A percentile compares a stretch with the other conserved stretches of the same genome.
Evolutionary conservation across 2,888 invertebrate genomes (phyloP).

Genomic region (Pelosia muscerda): DNA sequence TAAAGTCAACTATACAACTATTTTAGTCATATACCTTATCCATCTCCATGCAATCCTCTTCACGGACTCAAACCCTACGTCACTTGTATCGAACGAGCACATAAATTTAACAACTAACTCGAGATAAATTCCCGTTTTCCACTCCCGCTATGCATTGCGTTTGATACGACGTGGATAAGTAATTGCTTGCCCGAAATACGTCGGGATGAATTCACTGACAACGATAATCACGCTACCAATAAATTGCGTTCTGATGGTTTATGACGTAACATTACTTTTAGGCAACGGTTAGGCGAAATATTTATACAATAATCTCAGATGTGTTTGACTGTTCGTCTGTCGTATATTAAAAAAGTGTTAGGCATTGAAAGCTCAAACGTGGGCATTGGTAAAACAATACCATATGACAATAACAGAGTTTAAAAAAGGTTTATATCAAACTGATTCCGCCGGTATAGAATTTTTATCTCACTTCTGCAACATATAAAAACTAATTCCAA

Average conservation of each 20-base stretch:
- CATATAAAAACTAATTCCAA: too few species aligned
- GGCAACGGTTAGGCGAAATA: too few species aligned
- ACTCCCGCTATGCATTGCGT: not conserved
- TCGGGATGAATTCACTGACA: not conserved
- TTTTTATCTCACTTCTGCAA: too few species aligned
- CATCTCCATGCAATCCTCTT: not conserved
- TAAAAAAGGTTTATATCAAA: too few species aligned
- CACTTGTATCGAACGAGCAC: slow-evolving; percentile 3
- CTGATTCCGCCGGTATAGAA: too few species aligned
- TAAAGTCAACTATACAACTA: not conserved
- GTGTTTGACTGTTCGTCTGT: too few species aligned
- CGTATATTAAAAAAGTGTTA: too few species aligned
- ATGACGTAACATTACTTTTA: not conserved
- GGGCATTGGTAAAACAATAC: too few species aligned
- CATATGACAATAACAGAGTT: too few species aligned
- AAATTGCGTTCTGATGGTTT: not conserved
- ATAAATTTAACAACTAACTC: slow-evolving; percentile 6
- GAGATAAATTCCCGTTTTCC: not conserved
- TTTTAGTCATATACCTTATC: not conserved
- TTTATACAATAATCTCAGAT: too few species aligned
- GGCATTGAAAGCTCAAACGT: too few species aligned
- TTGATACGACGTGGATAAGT: slow-evolving; percentile 8
- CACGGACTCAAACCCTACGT: not conserved
- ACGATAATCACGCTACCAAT: not conserved
- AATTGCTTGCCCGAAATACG: slow-evolving; percentile 8